Base-by-base conservation (phyloP, 2,888 invertebrate species). In the Chloroclystis v-ata region DNA sequence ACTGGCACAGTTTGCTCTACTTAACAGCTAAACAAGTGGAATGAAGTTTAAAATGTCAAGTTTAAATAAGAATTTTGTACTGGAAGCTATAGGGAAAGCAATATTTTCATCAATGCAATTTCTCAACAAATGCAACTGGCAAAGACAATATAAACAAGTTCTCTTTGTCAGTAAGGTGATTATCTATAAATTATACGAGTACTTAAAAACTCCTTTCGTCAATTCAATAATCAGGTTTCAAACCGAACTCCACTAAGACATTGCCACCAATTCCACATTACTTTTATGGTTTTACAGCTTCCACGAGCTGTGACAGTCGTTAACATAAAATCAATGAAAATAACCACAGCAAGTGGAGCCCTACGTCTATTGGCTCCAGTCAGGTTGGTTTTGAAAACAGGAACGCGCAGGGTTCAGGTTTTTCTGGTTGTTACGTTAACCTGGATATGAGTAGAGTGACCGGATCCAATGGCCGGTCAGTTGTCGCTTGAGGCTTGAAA, bases 251-350 rank as follows among this genome's bases (percentile, higher is more conserved):
- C 30, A 30, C 11, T 10, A 10, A 16, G 16, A 16, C 16, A 32
- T 16, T 16, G 32, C 32, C 32, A 33, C 32, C 32, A 16, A 13
- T 14, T 14, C 14, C n/a, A 10, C 16, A 33, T 42, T 26, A 50
- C 57, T 54, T 59, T 52, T 55, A 59, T 54, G 50, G 52, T 41
- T 52, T 59, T 52, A 60, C 49, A 46, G 49, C 55, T 57, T 57
- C 59, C 52, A 61, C 50, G 52, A 56, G 58, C 55, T 52, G 10
- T 52, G 50, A 56, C 37, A 59, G 59, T 64, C 61, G 65, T 67
- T 63, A 67, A 60, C 64, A 65, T 67, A 62, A 63, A 66, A 62
- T 57, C 49, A 41, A 32, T 51, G 43, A 37, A 47, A 28, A 38
- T 28, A 38, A 52, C 70, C 65, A 68, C 20, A 32, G 11, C 16